Evolutionary conservation across 2,797 vertebrate species (phyloP).

Genomic region (Microcaecilia unicolor): DNA sequence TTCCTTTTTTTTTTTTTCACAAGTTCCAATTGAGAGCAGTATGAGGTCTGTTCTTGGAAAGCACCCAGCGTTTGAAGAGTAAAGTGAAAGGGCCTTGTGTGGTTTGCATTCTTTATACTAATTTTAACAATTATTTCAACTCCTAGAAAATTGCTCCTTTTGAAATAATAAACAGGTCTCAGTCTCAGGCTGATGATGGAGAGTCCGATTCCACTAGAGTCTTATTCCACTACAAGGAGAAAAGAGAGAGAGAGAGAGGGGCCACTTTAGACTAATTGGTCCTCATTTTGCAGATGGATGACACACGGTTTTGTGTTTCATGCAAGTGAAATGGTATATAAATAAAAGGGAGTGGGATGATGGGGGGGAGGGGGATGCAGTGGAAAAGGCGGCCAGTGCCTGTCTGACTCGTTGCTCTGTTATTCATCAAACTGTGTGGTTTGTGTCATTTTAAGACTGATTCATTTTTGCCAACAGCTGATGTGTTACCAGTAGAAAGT

Average conservation of each 20-base stretch:
- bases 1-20: not conserved
- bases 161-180: slow-evolving; percentile 50
- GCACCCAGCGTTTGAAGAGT: slow-evolving; percentile 44
- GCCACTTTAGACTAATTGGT: slow-evolving; percentile 13
- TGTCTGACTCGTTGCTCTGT: slow-evolving; percentile 26
- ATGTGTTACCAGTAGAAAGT: no score
- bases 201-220: no score
- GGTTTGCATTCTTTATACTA: slow-evolving; percentile 36
- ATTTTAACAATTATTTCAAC: slow-evolving; percentile 45
- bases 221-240: slow-evolving; percentile 4
- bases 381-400: slow-evolving; percentile 29
- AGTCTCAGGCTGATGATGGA: slow-evolving; percentile 19
- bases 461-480: not conserved
- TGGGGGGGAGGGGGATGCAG: no score
- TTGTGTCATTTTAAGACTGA: not conserved
- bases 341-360: slow-evolving; percentile 26
- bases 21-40: slow-evolving; percentile 1
- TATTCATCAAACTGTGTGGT: slow-evolving; percentile 21
- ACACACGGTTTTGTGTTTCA: slow-evolving; percentile 40
- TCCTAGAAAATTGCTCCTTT: slow-evolving; percentile 38
- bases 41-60: not conserved
- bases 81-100: slow-evolving; percentile 42
- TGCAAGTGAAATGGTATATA: slow-evolving; percentile 36
- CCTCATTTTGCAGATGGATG: not conserved
- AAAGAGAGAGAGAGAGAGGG: not conserved